Evolutionary conservation across 2,888 invertebrate genomes (phyloP).

Genomic region (Timandra comae): DNA sequence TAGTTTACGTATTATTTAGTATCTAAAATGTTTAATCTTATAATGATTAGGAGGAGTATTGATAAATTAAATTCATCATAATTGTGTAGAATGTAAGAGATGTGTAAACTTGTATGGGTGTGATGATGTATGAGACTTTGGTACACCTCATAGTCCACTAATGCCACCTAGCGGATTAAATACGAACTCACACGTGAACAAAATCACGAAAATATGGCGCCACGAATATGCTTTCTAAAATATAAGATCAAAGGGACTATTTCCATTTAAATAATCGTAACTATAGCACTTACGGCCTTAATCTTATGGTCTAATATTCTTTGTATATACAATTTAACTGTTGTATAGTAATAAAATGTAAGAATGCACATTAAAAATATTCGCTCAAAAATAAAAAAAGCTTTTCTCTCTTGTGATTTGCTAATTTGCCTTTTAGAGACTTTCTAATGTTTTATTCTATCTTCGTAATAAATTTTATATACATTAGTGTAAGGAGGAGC

Average conservation of each 20-base stretch:
- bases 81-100: too few species aligned
- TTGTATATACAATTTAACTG: slow-evolving; percentile 29
- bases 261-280: slow-evolving; percentile 1
- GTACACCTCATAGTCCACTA: slow-evolving; percentile 1
- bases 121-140: too few species aligned
- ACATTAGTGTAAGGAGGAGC: slow-evolving; percentile 49
- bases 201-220: not conserved
- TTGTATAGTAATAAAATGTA: slow-evolving; percentile 29
- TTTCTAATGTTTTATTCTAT: slow-evolving; percentile 52
- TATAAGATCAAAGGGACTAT: slow-evolving; percentile 1
- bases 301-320: slow-evolving; percentile 37
- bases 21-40: too few species aligned
- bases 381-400: slow-evolving; percentile 45
- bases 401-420: slow-evolving; percentile 68
- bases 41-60: too few species aligned
- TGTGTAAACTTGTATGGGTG: too few species aligned
- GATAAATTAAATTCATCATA: too few species aligned
- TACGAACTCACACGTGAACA: too few species aligned
- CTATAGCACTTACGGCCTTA: slow-evolving; percentile 33
- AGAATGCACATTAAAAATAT: slow-evolving; percentile 56
- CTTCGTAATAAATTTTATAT: slow-evolving; percentile 53
- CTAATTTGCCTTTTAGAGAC: slow-evolving; percentile 63
- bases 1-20: too few species aligned
- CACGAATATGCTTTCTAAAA: not conserved
- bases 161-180: not conserved